Base-by-base conservation (phyloP, 2,888 invertebrate species). In the Cantharis flavilabris region DNA sequence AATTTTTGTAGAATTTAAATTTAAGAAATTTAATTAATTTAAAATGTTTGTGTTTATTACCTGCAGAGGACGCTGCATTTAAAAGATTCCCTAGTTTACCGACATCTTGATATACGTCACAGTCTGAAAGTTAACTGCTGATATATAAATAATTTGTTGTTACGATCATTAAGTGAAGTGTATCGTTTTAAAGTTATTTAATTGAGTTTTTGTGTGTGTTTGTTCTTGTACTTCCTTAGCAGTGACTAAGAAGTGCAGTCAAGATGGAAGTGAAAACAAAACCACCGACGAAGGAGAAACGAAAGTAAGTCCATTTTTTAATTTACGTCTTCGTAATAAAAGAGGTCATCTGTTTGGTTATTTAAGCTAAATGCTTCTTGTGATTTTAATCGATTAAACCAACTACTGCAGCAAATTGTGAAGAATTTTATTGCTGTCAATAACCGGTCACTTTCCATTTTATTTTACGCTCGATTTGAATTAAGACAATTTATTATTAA, bases 211-310 rank as follows among this genome's bases (percentile, higher is more conserved):
- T 70, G 76, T 71, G 76, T 79, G 75, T 71, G 77, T 81, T 72
- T 69, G 77, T 28, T 72, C 79, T 70, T 84, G 86, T 86, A 84
- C 86, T 86, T 88, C 87, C 87, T 88, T 87, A 85, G 87, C 87
- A 88, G 87, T 88, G 87, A 79, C 87, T 87, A 87, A 88, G 87
- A 87, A 86, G 87, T 86, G 85, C 84, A 84, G 79, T 75, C 78
- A 80, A 73, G 79, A 88, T 88, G 88, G 87, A 87, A 81, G 85
- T 79, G 67, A 87, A 87, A 83, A 75, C 81, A 77, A 87, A 87
- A 83, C 80, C 84, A 77, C 83, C 84, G 28, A 85, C 91, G 81
- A 93, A 92, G 89, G 94, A 93, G 86, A 94, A 94, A 89, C 91
- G 93, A 88, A 92, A 93, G 94, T 94, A 88, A 91, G 86, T 86